phyloP scores from a whole-genome alignment of 2,888 invertebrate genomes.

The Nebria brevicollis region DNA sequence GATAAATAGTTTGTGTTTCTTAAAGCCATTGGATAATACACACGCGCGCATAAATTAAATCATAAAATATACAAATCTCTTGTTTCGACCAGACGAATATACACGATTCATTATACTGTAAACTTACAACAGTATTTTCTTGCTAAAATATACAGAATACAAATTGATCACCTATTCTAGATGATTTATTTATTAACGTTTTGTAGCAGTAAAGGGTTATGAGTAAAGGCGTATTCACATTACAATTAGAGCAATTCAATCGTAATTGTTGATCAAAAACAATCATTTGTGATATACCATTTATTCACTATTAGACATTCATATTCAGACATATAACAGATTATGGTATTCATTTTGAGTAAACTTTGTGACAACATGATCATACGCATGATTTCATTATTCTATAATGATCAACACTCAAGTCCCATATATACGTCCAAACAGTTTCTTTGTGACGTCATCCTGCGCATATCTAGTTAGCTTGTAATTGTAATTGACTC shows the following conservation, averaged over 20 bases:
- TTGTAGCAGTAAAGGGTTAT: background rate
- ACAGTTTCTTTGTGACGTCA: too few relatives aligned
- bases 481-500: background rate
- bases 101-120: conserved; percentile 35
- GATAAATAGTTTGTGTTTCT: conserved; percentile 10
- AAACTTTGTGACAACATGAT: background rate
- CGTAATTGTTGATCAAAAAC: background rate
- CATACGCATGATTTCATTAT: too few relatives aligned
- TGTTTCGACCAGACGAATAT: background rate
- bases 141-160: background rate
- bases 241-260: background rate
- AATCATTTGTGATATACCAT: background rate
- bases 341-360: background rate
- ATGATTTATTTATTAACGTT: conserved; percentile 1
- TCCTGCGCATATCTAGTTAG: background rate
- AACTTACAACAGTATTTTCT: conserved; percentile 33
- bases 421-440: too few relatives aligned
- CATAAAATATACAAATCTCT: conserved; percentile 1
- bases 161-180: background rate
- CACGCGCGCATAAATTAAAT: background rate
- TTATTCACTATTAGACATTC: background rate
- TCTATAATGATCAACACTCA: too few relatives aligned
- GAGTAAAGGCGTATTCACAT: background rate
- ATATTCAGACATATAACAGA: background rate
- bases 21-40: background rate